Conservation (phyloP, 2,888 invertebrate genomes). For the Drosophila atroscutellata region DNA sequence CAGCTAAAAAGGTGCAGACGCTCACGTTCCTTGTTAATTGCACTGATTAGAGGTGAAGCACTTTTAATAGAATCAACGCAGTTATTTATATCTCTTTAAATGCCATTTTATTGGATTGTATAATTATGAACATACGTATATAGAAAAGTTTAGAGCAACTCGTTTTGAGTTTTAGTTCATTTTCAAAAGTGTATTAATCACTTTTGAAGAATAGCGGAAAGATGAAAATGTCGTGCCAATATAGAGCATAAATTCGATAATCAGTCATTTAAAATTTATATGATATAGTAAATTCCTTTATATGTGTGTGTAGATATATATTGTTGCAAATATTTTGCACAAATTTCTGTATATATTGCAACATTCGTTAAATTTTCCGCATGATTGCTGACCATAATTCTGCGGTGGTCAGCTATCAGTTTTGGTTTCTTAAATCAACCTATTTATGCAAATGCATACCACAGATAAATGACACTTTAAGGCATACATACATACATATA, state of each 20-base stretch:
- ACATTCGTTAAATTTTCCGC: background rate
- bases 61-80: background rate
- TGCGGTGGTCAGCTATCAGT: conserved; percentile 5
- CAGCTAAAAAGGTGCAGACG: conserved; percentile 20
- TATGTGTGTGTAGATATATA: background rate
- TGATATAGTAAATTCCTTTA: background rate
- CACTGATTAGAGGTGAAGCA: conserved; percentile 48
- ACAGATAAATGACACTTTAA: background rate
- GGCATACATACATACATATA: background rate
- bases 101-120: background rate
- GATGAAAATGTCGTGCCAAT: too few species aligned
- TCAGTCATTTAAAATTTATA: background rate
- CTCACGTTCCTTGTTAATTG: conserved; percentile 42
- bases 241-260: background rate
- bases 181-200: background rate
- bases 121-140: background rate
- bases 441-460: background rate
- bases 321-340: background rate
- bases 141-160: background rate
- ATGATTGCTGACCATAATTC: background rate
- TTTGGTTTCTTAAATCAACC: background rate
- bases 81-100: background rate
- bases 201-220: background rate
- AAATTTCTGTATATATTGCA: background rate
- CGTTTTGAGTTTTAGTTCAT: background rate